A percentile compares a stretch with the other conserved stretches of the same genome.
Evolutionary conservation across 2,888 invertebrate species (phyloP).

Genomic region (Thecocarcelia acutangulata): DNA sequence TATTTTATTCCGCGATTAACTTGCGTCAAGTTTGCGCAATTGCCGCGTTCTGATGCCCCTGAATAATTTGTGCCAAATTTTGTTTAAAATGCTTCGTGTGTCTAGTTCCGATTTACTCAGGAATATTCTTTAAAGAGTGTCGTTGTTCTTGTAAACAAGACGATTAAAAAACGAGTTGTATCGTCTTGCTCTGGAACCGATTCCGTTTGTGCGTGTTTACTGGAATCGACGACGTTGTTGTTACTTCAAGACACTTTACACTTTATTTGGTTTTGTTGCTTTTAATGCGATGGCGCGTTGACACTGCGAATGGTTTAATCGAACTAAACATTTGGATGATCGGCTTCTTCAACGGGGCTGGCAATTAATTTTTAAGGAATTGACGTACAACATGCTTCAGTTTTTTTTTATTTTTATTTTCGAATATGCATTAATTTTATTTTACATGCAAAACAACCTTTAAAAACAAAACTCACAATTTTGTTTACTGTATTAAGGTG

Average conservation of each 20-base stretch:
- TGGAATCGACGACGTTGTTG: constrained; percentile 52
- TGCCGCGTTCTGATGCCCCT: constrained; percentile 76
- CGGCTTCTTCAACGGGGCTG: constrained; percentile 35
- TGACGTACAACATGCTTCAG: constrained; percentile 37
- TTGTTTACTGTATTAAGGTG: not conserved
- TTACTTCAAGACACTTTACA: constrained; percentile 35
- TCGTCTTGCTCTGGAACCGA: constrained; percentile 14
- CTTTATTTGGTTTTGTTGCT: constrained; percentile 13
- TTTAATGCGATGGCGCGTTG: constrained; percentile 66
- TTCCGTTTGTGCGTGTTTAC: constrained; percentile 37
- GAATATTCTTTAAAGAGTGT: constrained; percentile 51
- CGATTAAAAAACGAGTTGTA: constrained; percentile 48
- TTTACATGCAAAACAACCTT: not conserved
- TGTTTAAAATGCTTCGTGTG: constrained; percentile 62
- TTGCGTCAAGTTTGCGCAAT: constrained; percentile 78
- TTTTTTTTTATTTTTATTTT: no score
- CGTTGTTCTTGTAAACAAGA: constrained; percentile 36
- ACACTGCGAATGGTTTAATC: constrained; percentile 45
- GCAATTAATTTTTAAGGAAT: constrained; percentile 43
- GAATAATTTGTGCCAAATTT: constrained; percentile 61
- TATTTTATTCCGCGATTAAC: constrained; percentile 70
- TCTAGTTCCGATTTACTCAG: constrained; percentile 71
- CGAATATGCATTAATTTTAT: constrained; percentile 8
- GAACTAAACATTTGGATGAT: constrained; percentile 53
- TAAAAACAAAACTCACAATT: constrained; percentile 19